Evolutionary conservation across 2,113 vertebrate genomes (phyloP), one percentile per base, ranked within the genome.

Genomic region (Xyliphius kryptos): DNA sequence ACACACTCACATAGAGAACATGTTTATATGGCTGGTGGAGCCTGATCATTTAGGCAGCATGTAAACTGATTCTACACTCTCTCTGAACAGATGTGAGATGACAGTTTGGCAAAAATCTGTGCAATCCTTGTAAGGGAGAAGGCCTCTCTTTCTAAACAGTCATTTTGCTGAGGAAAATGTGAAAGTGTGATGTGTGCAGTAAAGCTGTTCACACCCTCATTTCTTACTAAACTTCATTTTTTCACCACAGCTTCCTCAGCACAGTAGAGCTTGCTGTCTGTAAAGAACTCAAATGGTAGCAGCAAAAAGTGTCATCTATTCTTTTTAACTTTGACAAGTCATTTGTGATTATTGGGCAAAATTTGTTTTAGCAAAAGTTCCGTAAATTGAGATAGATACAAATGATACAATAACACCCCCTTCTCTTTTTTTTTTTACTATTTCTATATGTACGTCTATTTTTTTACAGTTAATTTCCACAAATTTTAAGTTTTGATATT

Each of bases 71-170:
- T 56, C 9, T 61, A 53, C 49, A 52, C 51, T 43, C 47, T 56
- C 41, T 56, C 9, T 57, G 41, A 56, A 56, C 51, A 43, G 43
- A 66, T 21, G 52, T 48, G 60, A 47, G 71, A 62, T 56, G 63
- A 52, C 40, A 63, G 57, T 58, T 56, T 61, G 51, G 63, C 56
- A 54, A 51, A 56, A 56, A 63, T 53, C 56, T 60, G 52, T 20
- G 56, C 72, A 7, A 76, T 80, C 83, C 83, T 79, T 83, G 84
- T 85, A 81, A 79, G 84, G 83, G 53, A 43, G 62, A 58, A 60
- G 37, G 64, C 56, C 57, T 11, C 37, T 20, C 26, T 61, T 66
- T 66, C 56, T 66, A 66, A 66, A 70, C 57, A 61, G 46, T 37
- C 66, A 17, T 37, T 64, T 21, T 15, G 48, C 40, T 65, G 56